Evolutionary conservation across 2,113 vertebrate species (phyloP), one percentile per base, ranked within the genome.

Genomic region (Syngnathus typhle): DNA sequence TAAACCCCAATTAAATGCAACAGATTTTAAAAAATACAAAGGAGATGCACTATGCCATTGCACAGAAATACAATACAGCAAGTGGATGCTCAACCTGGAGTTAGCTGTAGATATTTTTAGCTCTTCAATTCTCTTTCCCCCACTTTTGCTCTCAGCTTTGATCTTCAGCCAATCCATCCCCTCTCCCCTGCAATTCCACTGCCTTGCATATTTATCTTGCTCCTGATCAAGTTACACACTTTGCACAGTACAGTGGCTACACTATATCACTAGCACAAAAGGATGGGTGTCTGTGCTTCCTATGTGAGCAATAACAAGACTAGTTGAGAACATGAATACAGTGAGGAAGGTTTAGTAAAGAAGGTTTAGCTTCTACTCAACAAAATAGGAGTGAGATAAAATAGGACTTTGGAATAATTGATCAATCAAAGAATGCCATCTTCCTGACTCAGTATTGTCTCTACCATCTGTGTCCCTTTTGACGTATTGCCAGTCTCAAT

Each of bases 101-200:
- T 62, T 43, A 58, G 46, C 6, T 51, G 38, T 11, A 70, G 68
- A 52, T 81, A 79, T 81, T 75, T 79, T 73, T 72, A 81, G 68
- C 68, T 37, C 51, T n/a, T 21, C 54, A 61, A 32, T 60, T 47
- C 49, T 23, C 15, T 37, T 58, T 16, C 52, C 32, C 44, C 12
- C 44, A 37, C 51, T 64, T 46, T 4, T 54, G 21, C 52, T 37
- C 55, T 59, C 7, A 6, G 21, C 64, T 32, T 64, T 64, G 16
- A 66, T 63, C 60, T 38, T 52, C 56, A 27, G 41, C 60, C 58
- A 58, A n/a, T 44, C 64, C 61, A 4, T 70, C 65, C 71, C 63
- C 77, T 60, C 63, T 73, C 58, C 65, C 51, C 56, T 49, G 41
- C 68, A 49, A 64, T 68, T 10, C 65, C 68, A 51, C 39, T 60